Evolutionary conservation across 2,888 invertebrate genomes (phyloP), one percentile per base, ranked within the genome.

Genomic region (Aethes cnicana): DNA sequence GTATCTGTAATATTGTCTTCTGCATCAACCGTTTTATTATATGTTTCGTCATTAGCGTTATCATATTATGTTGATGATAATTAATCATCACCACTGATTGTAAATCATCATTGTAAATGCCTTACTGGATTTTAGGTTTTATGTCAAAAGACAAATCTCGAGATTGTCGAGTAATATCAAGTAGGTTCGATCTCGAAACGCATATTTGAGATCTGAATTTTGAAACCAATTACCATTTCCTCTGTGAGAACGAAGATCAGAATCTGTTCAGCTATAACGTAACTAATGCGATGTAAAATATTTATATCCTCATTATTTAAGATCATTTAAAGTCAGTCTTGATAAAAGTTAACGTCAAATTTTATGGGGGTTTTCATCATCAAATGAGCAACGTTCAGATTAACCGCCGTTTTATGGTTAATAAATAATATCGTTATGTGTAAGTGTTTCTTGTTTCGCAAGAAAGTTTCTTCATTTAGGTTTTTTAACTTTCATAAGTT

Each of bases 221-320:
- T n/a, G n/a, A n/a, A n/a, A n/a, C n/a, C n/a, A 16, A n/a, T n/a
- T 32, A 1, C n/a, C 8, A 16, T 32, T 17, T 32, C n/a, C n/a
- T 8, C 7, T 16, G 14, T n/a, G 16, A 32, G 32, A 32, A 32
- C 32, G 32, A 16, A 32, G 17, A 14, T 32, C 32, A 32, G 7
- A 7, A 30, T 32, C 33, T 41, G 32, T 23, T 30, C 16, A 47
- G 37, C 17, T n/a, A 18, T 9, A 30, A 37, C 28, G 37, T 20
- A 8, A 14, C 39, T 25, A 33, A 23, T n/a, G 23, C 12, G 7
- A n/a, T 30, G 43, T 21, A 44, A 44, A 37, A 11, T 44, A 46
- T 52, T 52, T 52, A 50, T 50, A 30, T 14, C 17, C 23, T 36
- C 25, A 50, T 50, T 44, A 52, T 39, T 50, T 44, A 52, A 37